phyloP scores from a whole-genome alignment of 2,888 invertebrate species.

The Nomada flava region DNA sequence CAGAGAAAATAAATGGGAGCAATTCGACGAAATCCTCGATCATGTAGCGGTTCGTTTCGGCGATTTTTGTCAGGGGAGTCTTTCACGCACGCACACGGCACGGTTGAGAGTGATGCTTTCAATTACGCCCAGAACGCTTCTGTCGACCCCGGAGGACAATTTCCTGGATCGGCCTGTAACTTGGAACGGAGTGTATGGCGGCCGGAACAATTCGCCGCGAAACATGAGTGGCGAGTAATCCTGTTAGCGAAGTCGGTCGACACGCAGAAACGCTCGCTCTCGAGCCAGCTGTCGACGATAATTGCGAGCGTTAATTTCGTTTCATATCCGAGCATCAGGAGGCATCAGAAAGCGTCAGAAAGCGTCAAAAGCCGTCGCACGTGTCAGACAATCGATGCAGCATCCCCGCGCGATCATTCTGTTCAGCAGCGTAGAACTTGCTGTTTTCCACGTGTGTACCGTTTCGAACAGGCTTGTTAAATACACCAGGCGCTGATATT shows the following conservation, averaged over 20 bases:
- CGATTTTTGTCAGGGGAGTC: accelerated
- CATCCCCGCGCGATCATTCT: background rate
- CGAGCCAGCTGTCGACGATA: slow-evolving; percentile 44
- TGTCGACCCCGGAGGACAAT: slow-evolving; percentile 24
- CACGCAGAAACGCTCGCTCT: slow-evolving; percentile 42
- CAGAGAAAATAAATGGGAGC: background rate
- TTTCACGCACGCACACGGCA: background rate
- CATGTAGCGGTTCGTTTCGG: slow-evolving; percentile 9
- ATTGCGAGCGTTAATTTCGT: slow-evolving; percentile 58
- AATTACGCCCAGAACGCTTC: background rate
- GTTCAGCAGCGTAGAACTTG: background rate
- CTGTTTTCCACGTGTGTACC: background rate
- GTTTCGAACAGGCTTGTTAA: too few species aligned
- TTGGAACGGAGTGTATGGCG: slow-evolving; percentile 36
- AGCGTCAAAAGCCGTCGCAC: background rate
- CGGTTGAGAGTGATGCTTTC: slow-evolving; percentile 8
- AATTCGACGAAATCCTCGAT: background rate
- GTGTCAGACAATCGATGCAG: slow-evolving; percentile 17
- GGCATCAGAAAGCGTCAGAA: slow-evolving; percentile 5
- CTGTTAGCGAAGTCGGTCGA: slow-evolving; percentile 43
- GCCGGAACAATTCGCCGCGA: slow-evolving; percentile 37
- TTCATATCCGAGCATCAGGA: slow-evolving; percentile 24
- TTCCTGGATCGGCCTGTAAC: slow-evolving; percentile 24
- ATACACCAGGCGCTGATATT: background rate
- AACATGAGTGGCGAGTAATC: slow-evolving; percentile 47